Evolutionary conservation across 2,888 invertebrate genomes (phyloP), one percentile per base, ranked within the genome.

Genomic region (Oxyscelio sp.): DNA sequence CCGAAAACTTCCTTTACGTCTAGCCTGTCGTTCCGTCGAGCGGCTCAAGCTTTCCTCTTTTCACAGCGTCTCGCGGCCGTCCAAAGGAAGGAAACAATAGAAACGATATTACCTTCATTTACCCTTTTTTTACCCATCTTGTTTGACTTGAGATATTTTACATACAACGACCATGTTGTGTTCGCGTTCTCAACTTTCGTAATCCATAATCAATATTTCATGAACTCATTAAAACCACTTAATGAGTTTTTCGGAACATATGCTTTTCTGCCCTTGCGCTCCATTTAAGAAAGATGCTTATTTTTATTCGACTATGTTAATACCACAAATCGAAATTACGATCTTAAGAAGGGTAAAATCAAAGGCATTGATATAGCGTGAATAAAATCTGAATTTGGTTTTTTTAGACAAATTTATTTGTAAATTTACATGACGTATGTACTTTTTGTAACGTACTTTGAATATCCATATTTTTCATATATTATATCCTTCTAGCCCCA

Each of bases 61-160:
- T n/a, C 31, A 66, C 34, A 75, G 66, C 58, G 65, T 38, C 56
- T 66, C 75, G 58, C 66, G 66, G 56, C 22, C 24, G 58, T 3
- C 75, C 24, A 59, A 66, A 77, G 66, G 54, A 77, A 66, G 50
- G 66, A 66, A 66, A 77, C 77, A 77, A 77, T 77, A 50, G 59
- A 77, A 77, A 77, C 77, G 27, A 77, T 63, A 77, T 77, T 66
- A 66, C 77, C 68, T 68, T 77, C 50, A 40, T 77, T 75, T 75
- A 75, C 63, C 19, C 48, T 48, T 63, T 59, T 59, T 66, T 63
- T 63, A 27, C 38, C 38, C 48, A 75, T 38, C 65, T 65, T 75
- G 75, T 66, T 65, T 75, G 74, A 74, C 74, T 75, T 58, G 56
- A 77, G 66, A 68, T 77, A 77, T 66, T 77, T 66, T 65, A 17